phyloP scores from a whole-genome alignment of 2,113 vertebrate species.

The Malurus alboscapulatus region DNA sequence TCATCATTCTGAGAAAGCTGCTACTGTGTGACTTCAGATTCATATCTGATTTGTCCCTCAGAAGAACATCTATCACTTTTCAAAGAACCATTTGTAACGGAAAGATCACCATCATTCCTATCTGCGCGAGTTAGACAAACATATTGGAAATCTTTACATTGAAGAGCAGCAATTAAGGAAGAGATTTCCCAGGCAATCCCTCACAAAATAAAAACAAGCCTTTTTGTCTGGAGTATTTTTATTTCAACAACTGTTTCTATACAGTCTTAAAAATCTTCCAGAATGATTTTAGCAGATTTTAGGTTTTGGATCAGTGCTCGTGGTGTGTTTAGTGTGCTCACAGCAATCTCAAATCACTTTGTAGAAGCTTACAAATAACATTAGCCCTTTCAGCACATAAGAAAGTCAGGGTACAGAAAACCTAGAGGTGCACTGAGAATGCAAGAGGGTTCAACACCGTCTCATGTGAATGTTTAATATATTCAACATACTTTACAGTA shows the following conservation, averaged over 20 bases:
- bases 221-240: neutral
- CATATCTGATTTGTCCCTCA: conserved; percentile 25
- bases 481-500: neutral
- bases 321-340: neutral
- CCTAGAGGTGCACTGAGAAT: neutral
- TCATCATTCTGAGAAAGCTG: neutral
- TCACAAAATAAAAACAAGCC: neutral
- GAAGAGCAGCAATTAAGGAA: neutral
- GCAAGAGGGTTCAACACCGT: neutral
- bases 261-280: neutral
- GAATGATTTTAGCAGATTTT: neutral
- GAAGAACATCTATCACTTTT: conserved; percentile 18
- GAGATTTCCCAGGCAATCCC: neutral
- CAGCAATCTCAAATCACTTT: neutral
- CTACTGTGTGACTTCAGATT: conserved; percentile 5
- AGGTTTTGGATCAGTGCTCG: neutral
- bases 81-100: neutral
- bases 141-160: neutral
- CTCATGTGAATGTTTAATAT: neutral
- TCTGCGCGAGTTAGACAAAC: neutral
- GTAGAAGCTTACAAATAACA: neutral
- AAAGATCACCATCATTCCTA: neutral
- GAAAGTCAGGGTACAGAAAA: neutral
- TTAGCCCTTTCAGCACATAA: neutral
- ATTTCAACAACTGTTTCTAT: neutral